Evolutionary conservation across 2,797 vertebrate species (phyloP).

Genomic region (Danio jaintianensis): DNA sequence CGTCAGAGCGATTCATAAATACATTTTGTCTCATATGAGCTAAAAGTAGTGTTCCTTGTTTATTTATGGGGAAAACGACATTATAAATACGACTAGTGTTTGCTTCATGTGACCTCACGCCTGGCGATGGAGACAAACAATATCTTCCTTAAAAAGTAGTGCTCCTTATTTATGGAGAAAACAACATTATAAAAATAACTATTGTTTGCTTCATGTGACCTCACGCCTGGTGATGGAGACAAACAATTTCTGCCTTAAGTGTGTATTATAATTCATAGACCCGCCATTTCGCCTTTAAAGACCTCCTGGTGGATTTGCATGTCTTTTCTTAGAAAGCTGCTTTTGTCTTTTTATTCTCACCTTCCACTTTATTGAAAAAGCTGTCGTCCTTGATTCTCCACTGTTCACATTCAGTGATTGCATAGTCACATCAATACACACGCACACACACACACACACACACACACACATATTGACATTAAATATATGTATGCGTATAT

Average conservation of each 20-base stretch:
- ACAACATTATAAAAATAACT: background rate
- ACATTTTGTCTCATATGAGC: background rate
- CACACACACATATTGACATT: too few relatives aligned
- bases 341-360: background rate
- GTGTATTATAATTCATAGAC: background rate
- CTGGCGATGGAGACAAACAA: background rate
- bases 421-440: too few relatives aligned
- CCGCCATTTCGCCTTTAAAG: background rate
- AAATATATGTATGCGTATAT: too few relatives aligned
- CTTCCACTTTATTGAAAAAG: background rate
- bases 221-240: background rate
- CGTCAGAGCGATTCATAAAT: background rate
- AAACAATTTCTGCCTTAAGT: background rate
- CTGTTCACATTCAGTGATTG: too few relatives aligned
- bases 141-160: background rate
- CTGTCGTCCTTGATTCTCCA: background rate
- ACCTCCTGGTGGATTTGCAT: background rate
- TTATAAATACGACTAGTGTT: background rate
- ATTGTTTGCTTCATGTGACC: background rate
- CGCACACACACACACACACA: too few relatives aligned
- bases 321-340: background rate
- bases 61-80: background rate
- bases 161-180: background rate
- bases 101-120: background rate
- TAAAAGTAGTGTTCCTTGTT: background rate